A percentile compares a stretch with the other conserved stretches of the same genome.
phyloP scores from a whole-genome alignment of 2,888 invertebrate genomes.

The Trichacis sp. region DNA sequence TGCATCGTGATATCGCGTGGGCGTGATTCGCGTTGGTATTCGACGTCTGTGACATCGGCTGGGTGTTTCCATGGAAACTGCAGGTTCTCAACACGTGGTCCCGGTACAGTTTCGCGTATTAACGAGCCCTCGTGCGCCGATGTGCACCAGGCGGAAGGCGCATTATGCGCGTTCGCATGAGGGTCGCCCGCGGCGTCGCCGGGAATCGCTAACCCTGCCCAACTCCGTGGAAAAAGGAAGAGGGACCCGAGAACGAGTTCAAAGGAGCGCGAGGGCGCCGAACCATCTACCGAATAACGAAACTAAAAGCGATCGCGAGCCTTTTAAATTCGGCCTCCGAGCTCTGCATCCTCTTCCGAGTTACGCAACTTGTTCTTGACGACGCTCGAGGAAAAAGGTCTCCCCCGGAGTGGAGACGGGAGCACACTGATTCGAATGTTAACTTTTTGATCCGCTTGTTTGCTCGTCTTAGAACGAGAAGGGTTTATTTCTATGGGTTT shows the following conservation, averaged over 20 bases:
- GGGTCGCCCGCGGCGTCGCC: slow-evolving; percentile 40
- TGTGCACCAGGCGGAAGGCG: slow-evolving; percentile 46
- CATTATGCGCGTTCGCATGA: slow-evolving; percentile 42
- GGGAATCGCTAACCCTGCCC: slow-evolving; percentile 15
- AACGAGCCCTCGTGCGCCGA: slow-evolving; percentile 57
- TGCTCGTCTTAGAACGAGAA: neutral
- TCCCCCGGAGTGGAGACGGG: no score
- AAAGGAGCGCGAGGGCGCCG: slow-evolving; percentile 27
- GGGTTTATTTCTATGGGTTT: neutral
- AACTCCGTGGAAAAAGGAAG: slow-evolving; percentile 23
- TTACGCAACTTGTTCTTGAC: no score
- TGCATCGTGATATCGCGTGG: slow-evolving; percentile 20
- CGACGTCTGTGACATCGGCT: slow-evolving; percentile 54
- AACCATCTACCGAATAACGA: slow-evolving; percentile 26
- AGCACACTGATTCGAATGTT: neutral
- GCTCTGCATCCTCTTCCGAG: no score
- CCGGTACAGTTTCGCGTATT: slow-evolving; percentile 63
- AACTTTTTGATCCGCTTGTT: neutral
- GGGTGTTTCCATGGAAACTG: slow-evolving; percentile 65
- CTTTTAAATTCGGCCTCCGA: no score
- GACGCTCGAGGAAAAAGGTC: no score
- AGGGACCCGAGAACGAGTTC: slow-evolving; percentile 14
- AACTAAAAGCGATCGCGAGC: no score
- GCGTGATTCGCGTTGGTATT: slow-evolving; percentile 18
- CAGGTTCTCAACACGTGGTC: slow-evolving; percentile 68